Percentiles rank a stretch among this genome's conserved stretches.
Evolutionary conservation across 1,140 invertebrate species (phyloP).

Genomic region (Caerostris extrusa): DNA sequence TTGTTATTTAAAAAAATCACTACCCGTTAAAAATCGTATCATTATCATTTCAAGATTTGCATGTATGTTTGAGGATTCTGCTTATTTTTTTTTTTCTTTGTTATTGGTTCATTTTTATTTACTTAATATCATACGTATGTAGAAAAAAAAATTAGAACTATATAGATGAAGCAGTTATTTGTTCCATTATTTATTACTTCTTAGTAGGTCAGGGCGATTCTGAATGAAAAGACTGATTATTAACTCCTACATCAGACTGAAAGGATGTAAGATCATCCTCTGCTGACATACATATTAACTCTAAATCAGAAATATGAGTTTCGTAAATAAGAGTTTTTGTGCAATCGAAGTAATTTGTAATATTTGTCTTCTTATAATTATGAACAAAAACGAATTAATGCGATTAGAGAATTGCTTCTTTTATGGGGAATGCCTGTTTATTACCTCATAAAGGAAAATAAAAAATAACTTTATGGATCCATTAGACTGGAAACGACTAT

Average conservation of each 20-base stretch:
- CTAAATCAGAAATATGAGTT: background rate
- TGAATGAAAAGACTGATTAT: background rate
- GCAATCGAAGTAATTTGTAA: background rate
- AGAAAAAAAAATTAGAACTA: too few relatives aligned
- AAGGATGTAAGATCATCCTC: conserved; percentile 5
- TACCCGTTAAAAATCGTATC: too few relatives aligned
- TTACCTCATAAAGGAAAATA: background rate
- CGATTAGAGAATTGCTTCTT: background rate
- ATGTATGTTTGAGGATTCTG: too few relatives aligned
- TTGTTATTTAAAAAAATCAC: too few relatives aligned
- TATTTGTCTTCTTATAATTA: background rate
- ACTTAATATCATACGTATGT: too few relatives aligned
- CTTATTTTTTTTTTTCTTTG: too few relatives aligned
- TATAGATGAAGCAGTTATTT: background rate
- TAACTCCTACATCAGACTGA: background rate
- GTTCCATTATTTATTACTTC: background rate
- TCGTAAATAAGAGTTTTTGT: background rate
- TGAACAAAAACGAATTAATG: background rate
- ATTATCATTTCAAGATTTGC: too few relatives aligned
- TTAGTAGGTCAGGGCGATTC: background rate
- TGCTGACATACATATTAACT: background rate
- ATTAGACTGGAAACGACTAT: background rate
- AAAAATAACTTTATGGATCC: background rate
- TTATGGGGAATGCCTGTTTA: background rate
- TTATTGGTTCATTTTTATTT: too few relatives aligned